Percentiles rank a stretch among this genome's conserved stretches.
These are phyloP conservation scores for Chrysoperla carnea DNA, from an alignment of 1,140 invertebrate genomes.

Conservation along the genomic window DNA sequence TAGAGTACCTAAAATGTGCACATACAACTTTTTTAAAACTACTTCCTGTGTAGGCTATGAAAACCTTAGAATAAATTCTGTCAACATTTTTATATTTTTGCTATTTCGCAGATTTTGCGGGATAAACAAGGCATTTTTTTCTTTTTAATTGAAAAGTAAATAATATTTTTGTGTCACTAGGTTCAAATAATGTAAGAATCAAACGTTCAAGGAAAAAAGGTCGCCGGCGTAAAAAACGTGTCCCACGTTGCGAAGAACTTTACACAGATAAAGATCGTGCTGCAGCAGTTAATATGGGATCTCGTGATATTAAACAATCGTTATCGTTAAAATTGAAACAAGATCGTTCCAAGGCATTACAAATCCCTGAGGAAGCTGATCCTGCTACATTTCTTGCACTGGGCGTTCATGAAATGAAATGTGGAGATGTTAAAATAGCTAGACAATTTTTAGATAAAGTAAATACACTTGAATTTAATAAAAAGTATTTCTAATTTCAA, in stretches of 20 bases:
- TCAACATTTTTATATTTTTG: too few species aligned
- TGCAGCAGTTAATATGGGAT: slow-evolving; percentile 70
- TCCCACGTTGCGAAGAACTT: slow-evolving; percentile 38
- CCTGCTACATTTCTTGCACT: slow-evolving; percentile 53
- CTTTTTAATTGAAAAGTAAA: too few species aligned
- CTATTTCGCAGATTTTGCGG: too few species aligned
- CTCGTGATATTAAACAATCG: slow-evolving; percentile 65
- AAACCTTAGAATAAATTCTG: too few species aligned
- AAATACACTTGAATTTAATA: slow-evolving; percentile 4
- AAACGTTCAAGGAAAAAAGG: slow-evolving; percentile 22
- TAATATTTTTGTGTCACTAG: too few species aligned
- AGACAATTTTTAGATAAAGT: slow-evolving; percentile 68
- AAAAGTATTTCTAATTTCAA: too few species aligned
- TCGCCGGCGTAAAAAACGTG: slow-evolving; percentile 27
- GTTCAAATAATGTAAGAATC: too few species aligned
- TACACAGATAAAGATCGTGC: slow-evolving; percentile 83
- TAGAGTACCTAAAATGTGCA: too few species aligned
- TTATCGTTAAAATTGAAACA: slow-evolving; percentile 60
- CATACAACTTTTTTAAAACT: too few species aligned
- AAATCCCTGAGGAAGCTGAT: slow-evolving; percentile 63
- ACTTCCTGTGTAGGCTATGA: too few species aligned
- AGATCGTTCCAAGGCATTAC: slow-evolving; percentile 50
- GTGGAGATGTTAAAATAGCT: slow-evolving; percentile 48
- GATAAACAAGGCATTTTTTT: too few species aligned
- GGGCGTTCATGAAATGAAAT: slow-evolving; percentile 52